These are phyloP conservation scores for Cyclura pinguis DNA, from an alignment of 2,797 vertebrate genomes.

Conservation along the genomic window DNA sequence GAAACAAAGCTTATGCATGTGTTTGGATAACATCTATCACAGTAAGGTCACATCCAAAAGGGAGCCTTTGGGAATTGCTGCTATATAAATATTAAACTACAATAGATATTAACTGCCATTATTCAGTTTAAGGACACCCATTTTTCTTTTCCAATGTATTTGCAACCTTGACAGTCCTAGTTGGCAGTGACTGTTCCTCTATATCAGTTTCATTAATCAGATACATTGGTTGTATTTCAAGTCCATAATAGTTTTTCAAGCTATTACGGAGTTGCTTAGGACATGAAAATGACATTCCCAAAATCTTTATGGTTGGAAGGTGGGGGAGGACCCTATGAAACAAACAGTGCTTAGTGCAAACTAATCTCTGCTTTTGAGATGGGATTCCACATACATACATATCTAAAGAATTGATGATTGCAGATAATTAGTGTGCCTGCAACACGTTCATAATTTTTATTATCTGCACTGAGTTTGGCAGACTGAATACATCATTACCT, in stretches of 20 bases:
- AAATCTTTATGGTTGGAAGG: conserved; percentile 59
- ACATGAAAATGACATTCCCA: conserved; percentile 67
- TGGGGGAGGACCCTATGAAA: not conserved
- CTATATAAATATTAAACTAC: conserved; percentile 57
- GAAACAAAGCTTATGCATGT: conserved; percentile 39
- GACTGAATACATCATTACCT: conserved; percentile 76
- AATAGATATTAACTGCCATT: conserved; percentile 62
- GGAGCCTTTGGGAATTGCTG: conserved; percentile 54
- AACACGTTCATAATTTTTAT: conserved; percentile 75
- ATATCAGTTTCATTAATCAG: conserved; percentile 71
- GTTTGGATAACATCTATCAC: conserved; percentile 50
- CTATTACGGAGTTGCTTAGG: conserved; percentile 70
- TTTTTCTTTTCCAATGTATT: conserved; percentile 59
- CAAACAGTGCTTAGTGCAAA: conserved; percentile 54
- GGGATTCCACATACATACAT: conserved; percentile 49
- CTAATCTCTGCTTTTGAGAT: conserved; percentile 58
- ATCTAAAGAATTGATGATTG: conserved; percentile 63
- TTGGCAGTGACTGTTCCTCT: conserved; percentile 41
- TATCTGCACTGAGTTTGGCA: conserved; percentile 73
- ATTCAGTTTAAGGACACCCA: conserved; percentile 37
- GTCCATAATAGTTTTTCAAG: conserved; percentile 71
- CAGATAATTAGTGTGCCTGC: conserved; percentile 75
- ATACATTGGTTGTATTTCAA: conserved; percentile 65
- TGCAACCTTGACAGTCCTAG: conserved; percentile 44
- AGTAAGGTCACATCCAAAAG: conserved; percentile 50